Evolutionary conservation across 2,797 vertebrate species (phyloP).

Genomic region (Bradypus variegatus): DNA sequence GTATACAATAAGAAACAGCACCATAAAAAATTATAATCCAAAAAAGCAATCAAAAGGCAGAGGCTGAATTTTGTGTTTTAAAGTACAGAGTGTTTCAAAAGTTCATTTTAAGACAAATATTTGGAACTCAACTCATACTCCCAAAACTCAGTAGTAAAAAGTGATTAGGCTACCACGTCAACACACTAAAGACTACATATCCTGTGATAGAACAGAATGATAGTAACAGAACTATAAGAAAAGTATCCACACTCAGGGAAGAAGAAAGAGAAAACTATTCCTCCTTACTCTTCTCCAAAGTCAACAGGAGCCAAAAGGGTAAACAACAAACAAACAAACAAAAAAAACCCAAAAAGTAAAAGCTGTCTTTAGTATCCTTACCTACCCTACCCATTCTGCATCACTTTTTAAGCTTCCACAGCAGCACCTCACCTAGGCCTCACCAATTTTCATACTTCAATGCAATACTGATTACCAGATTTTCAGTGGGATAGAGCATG

Average conservation of each 20-base stretch:
- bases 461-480: background rate
- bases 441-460: background rate
- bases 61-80: background rate
- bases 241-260: background rate
- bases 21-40: background rate
- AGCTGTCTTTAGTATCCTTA: background rate
- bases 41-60: background rate
- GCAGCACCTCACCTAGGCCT: background rate
- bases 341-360: background rate
- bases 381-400: background rate
- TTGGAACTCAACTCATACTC: background rate
- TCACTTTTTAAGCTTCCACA: conserved; percentile 4
- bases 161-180: background rate
- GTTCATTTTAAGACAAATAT: background rate
- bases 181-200: background rate
- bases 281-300: background rate
- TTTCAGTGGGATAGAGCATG: background rate
- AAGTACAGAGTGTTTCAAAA: background rate
- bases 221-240: background rate
- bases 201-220: background rate
- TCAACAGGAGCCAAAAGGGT: background rate
- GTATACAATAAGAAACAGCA: conserved; percentile 1
- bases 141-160: background rate
- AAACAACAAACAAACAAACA: background rate
- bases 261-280: background rate